These are phyloP conservation scores for Saguinus imperator DNA, from an alignment of 2,113 vertebrate species.

Conservation along the genomic window DNA sequence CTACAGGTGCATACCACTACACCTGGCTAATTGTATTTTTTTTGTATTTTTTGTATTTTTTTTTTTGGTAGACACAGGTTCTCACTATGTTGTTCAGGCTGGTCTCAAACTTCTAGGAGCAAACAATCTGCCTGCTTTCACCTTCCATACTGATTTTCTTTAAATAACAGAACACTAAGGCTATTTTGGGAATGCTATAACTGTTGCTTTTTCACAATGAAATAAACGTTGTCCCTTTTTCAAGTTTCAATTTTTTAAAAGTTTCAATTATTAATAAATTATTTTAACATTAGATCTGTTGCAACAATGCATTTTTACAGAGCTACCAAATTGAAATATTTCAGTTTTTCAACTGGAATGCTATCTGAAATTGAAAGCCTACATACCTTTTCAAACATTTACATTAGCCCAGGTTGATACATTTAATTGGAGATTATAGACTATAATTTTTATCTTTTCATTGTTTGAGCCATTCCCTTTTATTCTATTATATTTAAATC, in stretches of 20 bases:
- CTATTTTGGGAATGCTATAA: background rate
- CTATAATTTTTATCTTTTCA: background rate
- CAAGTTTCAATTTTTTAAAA: constrained; percentile 39
- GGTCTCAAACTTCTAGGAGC: too few relatives aligned
- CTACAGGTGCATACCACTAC: too few relatives aligned
- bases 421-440: background rate
- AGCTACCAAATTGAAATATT: background rate
- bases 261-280: constrained; percentile 40
- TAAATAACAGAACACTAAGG: background rate
- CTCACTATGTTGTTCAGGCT: too few relatives aligned
- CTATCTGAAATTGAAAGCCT: background rate
- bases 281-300: background rate
- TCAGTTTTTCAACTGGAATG: background rate
- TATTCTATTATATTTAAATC: background rate
- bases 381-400: constrained; percentile 4
- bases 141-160: too few relatives aligned
- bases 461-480: background rate
- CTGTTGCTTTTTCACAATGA: constrained; percentile 26
- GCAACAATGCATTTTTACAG: background rate
- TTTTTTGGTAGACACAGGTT: too few relatives aligned
- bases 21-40: too few relatives aligned
- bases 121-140: too few relatives aligned
- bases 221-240: background rate
- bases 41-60: too few relatives aligned
- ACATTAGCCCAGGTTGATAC: background rate